These are phyloP conservation scores for Cyanoderma ruficeps DNA, from an alignment of 2,113 vertebrate species.

Conservation along the genomic window DNA sequence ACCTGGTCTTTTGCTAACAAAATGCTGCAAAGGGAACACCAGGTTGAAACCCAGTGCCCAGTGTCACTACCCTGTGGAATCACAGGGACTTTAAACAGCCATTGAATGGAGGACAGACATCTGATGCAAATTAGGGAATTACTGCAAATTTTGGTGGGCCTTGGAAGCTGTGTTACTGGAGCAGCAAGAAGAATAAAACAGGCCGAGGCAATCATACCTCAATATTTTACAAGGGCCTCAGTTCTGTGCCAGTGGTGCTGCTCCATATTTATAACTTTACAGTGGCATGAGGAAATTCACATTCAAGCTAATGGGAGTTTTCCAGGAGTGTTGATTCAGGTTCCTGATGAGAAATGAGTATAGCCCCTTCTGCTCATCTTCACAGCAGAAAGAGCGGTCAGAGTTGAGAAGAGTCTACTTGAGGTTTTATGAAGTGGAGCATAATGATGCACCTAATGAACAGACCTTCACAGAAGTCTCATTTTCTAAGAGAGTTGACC, in stretches of 20 bases:
- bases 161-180: not conserved
- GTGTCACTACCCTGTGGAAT: not conserved
- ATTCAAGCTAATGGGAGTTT: conserved; percentile 35
- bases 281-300: conserved; percentile 9
- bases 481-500: not conserved
- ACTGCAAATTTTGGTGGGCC: not conserved
- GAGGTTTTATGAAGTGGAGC: conserved; percentile 42
- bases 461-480: not conserved
- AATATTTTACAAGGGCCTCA: not conserved
- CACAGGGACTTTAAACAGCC: not conserved
- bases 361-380: not conserved
- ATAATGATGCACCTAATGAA: conserved; percentile 19
- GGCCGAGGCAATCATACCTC: conserved; percentile 1
- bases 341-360: conserved; percentile 38
- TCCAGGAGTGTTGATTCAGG: conserved; percentile 31
- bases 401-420: not conserved
- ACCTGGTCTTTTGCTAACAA: not conserved
- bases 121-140: conserved; percentile 16
- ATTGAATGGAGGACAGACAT: not conserved
- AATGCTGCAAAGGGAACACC: not conserved
- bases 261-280: conserved; percentile 57
- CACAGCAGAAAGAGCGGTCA: not conserved
- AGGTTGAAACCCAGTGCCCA: not conserved
- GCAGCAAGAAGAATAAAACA: not conserved
- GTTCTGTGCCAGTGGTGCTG: conserved; percentile 12